A percentile compares a stretch with the other conserved stretches of the same genome.
Evolutionary conservation across 2,888 invertebrate genomes (phyloP).

Genomic region (Caenorhabditis wallacei): DNA sequence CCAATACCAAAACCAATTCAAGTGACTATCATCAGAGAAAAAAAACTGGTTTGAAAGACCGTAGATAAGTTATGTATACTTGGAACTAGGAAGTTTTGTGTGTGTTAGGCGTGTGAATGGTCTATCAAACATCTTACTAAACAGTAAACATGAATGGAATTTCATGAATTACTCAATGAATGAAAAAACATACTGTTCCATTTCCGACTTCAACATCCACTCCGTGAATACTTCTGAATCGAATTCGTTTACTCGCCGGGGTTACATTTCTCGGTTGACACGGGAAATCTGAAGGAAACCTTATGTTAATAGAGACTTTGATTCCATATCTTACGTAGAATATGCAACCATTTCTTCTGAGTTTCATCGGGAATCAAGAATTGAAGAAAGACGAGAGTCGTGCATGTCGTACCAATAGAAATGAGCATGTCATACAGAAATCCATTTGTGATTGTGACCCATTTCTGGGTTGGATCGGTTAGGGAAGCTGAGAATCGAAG

Average conservation of each 20-base stretch:
- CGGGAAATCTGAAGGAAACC: conserved; percentile 15
- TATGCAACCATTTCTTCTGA: conserved; percentile 29
- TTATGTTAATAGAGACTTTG: not conserved
- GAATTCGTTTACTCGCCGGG: conserved; percentile 14
- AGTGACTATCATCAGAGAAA: not conserved
- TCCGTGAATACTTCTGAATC: conserved; percentile 52
- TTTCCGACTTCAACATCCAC: conserved; percentile 43
- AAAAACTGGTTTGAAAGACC: conserved; percentile 36
- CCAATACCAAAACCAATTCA: conserved; percentile 40
- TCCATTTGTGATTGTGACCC: conserved; percentile 49
- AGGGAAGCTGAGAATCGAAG: conserved; percentile 53
- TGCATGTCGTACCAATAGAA: conserved; percentile 25
- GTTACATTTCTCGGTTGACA: not conserved
- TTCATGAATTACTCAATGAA: not conserved
- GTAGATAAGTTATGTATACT: conserved; percentile 30
- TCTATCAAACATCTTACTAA: conserved; percentile 6
- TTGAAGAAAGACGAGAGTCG: conserved; percentile 30
- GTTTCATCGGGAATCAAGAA: conserved; percentile 41
- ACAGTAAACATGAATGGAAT: conserved; percentile 9
- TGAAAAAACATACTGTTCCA: conserved; percentile 26
- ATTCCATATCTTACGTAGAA: conserved; percentile 24
- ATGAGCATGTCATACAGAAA: conserved; percentile 54
- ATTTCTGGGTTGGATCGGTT: conserved; percentile 20
- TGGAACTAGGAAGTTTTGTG: conserved; percentile 44
- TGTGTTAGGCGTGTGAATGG: conserved; percentile 3